phyloP scores from a whole-genome alignment of 2,888 invertebrate species.

The Limnephilus rhombicus region DNA sequence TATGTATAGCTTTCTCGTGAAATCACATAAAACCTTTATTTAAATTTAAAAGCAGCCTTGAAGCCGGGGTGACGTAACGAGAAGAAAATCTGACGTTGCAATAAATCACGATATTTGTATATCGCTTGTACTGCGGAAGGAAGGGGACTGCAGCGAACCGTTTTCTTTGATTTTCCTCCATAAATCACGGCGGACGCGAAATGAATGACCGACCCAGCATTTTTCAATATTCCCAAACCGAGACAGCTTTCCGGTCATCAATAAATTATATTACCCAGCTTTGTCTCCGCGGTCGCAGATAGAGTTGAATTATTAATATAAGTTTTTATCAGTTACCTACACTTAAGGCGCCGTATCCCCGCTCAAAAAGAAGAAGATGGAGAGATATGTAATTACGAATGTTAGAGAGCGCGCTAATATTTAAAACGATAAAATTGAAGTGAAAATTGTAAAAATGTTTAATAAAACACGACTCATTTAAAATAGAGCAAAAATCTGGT shows the following conservation, averaged over 20 bases:
- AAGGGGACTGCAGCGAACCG: conserved; percentile 37
- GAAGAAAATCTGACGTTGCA: conserved; percentile 27
- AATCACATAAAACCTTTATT: background rate
- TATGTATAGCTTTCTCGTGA: too few relatives aligned
- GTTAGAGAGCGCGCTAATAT: too few relatives aligned
- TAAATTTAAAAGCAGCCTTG: background rate
- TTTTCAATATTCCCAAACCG: conserved; percentile 63
- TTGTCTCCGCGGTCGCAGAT: conserved; percentile 36
- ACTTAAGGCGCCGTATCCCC: too few relatives aligned
- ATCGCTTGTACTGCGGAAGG: conserved; percentile 38
- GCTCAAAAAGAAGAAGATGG: too few relatives aligned
- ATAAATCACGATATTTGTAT: conserved; percentile 48
- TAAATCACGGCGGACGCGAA: conserved; percentile 56
- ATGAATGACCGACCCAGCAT: conserved; percentile 58
- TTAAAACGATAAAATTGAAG: too few relatives aligned
- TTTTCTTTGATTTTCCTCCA: conserved; percentile 54
- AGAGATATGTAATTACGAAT: too few relatives aligned
- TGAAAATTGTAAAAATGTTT: too few relatives aligned
- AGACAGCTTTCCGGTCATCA: conserved; percentile 56
- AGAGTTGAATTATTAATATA: background rate
- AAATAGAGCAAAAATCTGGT: too few relatives aligned
- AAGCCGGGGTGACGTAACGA: background rate
- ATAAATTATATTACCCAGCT: conserved; percentile 64
- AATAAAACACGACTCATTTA: too few relatives aligned
- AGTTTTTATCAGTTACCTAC: background rate